Evolutionary conservation across 2,113 vertebrate genomes (phyloP).

Genomic region (Rhipidura dahli): DNA sequence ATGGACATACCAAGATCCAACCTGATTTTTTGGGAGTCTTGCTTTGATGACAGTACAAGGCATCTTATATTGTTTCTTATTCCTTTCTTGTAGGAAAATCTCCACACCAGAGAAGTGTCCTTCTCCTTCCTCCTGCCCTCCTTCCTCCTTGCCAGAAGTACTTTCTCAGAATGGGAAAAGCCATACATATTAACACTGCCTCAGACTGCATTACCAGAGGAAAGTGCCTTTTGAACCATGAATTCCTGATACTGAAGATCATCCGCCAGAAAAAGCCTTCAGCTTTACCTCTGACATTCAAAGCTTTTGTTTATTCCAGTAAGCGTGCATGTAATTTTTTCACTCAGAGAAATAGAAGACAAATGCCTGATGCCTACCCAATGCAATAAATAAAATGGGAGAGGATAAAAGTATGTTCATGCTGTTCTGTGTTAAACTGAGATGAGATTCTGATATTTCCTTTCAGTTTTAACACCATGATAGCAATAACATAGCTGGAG

Average conservation of each 20-base stretch:
- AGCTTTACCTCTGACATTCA: slow-evolving; percentile 57
- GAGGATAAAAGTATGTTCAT: background rate
- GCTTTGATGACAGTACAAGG: background rate
- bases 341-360: background rate
- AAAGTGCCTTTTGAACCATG: slow-evolving; percentile 49
- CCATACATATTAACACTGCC: background rate
- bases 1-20: background rate
- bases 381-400: background rate
- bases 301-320: slow-evolving; percentile 29
- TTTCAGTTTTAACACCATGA: background rate
- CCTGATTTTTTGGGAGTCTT: background rate
- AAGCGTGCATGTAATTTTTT: background rate
- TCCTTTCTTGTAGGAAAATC: background rate
- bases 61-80: background rate
- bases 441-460: background rate
- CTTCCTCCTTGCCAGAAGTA: background rate
- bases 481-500: background rate
- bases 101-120: too few relatives aligned
- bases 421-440: background rate
- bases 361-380: background rate
- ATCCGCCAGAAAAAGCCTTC: background rate
- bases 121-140: background rate
- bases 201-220: background rate
- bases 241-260: slow-evolving; percentile 28
- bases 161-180: background rate